Conservation (phyloP, 2,113 vertebrate species). For the Myodes glareolus region DNA sequence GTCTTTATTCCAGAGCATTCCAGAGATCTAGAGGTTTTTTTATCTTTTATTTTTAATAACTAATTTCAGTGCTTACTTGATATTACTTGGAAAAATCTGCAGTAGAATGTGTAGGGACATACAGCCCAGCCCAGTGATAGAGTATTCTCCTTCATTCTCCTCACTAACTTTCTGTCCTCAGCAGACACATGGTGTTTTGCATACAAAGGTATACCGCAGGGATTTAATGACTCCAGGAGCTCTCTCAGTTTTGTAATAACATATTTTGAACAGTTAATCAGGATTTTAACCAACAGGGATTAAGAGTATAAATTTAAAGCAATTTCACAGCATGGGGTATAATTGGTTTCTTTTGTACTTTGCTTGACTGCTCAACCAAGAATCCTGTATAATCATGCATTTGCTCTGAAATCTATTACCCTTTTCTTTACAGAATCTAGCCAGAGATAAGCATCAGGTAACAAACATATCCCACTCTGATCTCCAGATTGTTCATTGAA, state of each 20-base stretch:
- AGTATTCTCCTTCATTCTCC: not conserved
- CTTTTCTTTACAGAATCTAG: conserved; percentile 20
- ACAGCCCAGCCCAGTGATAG: not conserved
- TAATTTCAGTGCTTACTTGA: not conserved
- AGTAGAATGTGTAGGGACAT: not conserved
- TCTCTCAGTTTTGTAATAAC: conserved; percentile 21
- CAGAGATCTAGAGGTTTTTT: not conserved
- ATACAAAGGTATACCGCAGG: not conserved
- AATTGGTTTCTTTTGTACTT: conserved; percentile 70
- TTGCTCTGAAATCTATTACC: conserved; percentile 27
- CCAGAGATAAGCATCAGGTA: not conserved
- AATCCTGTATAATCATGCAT: not conserved
- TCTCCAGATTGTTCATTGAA: not conserved
- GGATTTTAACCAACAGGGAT: conserved; percentile 60
- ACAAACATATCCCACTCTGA: not conserved
- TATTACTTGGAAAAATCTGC: not conserved
- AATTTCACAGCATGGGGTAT: conserved; percentile 65
- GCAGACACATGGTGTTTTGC: not conserved
- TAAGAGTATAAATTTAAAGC: conserved; percentile 61
- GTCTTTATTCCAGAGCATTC: not conserved
- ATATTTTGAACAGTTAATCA: conserved; percentile 55
- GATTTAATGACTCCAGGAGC: conserved; percentile 15
- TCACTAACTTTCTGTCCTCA: not conserved
- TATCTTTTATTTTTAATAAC: not conserved
- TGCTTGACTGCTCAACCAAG: conserved; percentile 20